phyloP scores from a whole-genome alignment of 2,113 vertebrate genomes.

The Ornithorhynchus anatinus region DNA sequence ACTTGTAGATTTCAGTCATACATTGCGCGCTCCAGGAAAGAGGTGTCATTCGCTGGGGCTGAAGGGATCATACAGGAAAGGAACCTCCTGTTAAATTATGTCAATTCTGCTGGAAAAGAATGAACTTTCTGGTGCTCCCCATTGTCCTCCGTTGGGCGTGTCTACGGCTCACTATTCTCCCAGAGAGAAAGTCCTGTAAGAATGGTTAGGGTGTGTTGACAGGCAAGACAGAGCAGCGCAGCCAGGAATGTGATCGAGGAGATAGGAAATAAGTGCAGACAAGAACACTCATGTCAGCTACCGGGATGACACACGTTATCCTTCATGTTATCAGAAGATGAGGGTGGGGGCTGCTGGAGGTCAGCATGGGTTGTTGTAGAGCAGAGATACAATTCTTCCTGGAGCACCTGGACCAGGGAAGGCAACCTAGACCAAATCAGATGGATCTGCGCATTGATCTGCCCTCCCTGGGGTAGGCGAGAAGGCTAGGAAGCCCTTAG shows the following conservation, averaged over 20 bases:
- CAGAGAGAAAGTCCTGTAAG: conserved; percentile 32
- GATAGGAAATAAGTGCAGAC: conserved; percentile 57
- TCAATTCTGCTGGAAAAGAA: background rate
- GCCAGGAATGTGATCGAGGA: conserved; percentile 43
- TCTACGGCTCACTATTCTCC: conserved; percentile 6
- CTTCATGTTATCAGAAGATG: conserved; percentile 48
- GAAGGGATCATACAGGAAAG: background rate
- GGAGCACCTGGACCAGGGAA: too few relatives aligned
- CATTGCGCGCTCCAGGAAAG: too few relatives aligned
- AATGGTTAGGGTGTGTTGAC: conserved; percentile 46
- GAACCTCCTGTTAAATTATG: accelerated
- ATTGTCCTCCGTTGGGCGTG: background rate
- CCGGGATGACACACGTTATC: conserved; percentile 48
- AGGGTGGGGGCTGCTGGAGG: conserved; percentile 45
- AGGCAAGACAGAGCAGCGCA: conserved; percentile 56
- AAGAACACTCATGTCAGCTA: conserved; percentile 51
- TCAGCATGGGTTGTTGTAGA: conserved; percentile 31
- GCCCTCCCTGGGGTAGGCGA: too few relatives aligned
- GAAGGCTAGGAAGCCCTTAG: too few relatives aligned
- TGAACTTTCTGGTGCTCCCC: background rate
- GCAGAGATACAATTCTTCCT: conserved; percentile 54
- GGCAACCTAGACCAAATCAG: too few relatives aligned
- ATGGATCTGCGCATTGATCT: too few relatives aligned
- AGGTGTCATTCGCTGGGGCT: accelerated
- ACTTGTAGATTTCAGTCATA: too few relatives aligned